These are phyloP conservation scores for Semnopithecus entellus DNA, from an alignment of 2,113 vertebrate species.

Conservation along the genomic window DNA sequence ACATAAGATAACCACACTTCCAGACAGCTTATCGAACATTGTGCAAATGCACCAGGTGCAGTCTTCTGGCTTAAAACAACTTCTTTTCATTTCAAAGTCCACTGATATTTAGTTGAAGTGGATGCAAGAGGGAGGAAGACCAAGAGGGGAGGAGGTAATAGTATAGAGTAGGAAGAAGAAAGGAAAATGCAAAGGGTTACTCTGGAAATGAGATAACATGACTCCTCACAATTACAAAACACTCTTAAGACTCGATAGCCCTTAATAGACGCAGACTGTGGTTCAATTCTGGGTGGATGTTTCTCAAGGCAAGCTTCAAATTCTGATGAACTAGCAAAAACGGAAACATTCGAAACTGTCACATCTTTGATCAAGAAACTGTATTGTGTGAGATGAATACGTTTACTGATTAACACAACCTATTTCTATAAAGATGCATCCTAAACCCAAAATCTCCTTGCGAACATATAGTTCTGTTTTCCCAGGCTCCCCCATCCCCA, in stretches of 20 bases:
- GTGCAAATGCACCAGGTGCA: slow-evolving; percentile 50
- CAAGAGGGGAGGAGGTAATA: slow-evolving; percentile 5
- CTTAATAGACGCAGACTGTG: slow-evolving; percentile 35
- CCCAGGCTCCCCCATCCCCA: slow-evolving; percentile 28
- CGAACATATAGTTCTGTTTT: slow-evolving; percentile 25
- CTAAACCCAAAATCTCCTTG: slow-evolving; percentile 43
- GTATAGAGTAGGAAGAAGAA: background rate
- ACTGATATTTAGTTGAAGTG: slow-evolving; percentile 31
- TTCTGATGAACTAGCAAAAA: slow-evolving; percentile 63
- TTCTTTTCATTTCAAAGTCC: slow-evolving; percentile 59
- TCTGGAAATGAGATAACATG: slow-evolving; percentile 56
- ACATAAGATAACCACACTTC: slow-evolving; percentile 50
- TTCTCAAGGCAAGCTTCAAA: slow-evolving; percentile 60
- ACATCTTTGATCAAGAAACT: slow-evolving; percentile 45
- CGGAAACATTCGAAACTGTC: slow-evolving; percentile 21
- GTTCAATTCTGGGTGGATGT: slow-evolving; percentile 34
- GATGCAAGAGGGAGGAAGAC: slow-evolving; percentile 50
- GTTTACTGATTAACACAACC: slow-evolving; percentile 55
- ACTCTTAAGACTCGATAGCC: slow-evolving; percentile 45
- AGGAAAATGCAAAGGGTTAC: slow-evolving; percentile 54
- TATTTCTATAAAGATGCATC: slow-evolving; percentile 42
- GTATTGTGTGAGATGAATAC: slow-evolving; percentile 31
- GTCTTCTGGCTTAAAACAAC: slow-evolving; percentile 60
- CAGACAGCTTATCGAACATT: slow-evolving; percentile 32
- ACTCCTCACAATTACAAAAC: slow-evolving; percentile 46